A percentile compares a stretch with the other conserved stretches of the same genome.
These are phyloP conservation scores for Dugesia japonica DNA, from an alignment of 2,888 invertebrate species.

Conservation along the genomic window DNA sequence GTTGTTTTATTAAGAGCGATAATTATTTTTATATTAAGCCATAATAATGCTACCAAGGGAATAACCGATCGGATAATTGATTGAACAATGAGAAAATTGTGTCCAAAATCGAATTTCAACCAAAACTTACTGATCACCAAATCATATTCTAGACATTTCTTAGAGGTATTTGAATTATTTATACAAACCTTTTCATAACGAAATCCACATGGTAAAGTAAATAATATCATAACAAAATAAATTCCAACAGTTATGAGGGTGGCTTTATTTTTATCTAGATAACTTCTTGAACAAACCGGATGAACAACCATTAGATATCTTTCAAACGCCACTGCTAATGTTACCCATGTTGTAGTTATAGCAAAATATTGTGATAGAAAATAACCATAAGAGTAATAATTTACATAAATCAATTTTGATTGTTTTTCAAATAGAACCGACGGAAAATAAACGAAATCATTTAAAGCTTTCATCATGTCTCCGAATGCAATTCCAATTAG, in stretches of 20 bases:
- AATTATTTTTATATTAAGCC: conserved; percentile 42
- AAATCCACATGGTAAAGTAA: conserved; percentile 42
- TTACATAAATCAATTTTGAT: conserved; percentile 25
- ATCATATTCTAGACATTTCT: conserved; percentile 37
- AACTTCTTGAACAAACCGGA: conserved; percentile 39
- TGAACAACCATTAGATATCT: conserved; percentile 42
- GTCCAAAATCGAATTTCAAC: conserved; percentile 40
- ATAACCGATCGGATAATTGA: conserved; percentile 42
- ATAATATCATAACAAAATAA: conserved; percentile 40
- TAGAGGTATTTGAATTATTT: not conserved
- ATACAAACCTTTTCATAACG: conserved; percentile 30
- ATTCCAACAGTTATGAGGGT: conserved; percentile 40
- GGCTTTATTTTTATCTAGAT: conserved; percentile 39
- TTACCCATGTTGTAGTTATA: conserved; percentile 42
- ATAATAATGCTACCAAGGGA: conserved; percentile 42
- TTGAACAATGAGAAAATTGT: conserved; percentile 42
- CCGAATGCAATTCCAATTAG: conserved; percentile 31
- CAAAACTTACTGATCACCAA: conserved; percentile 38
- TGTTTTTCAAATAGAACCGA: conserved; percentile 22
- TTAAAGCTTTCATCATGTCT: conserved; percentile 26
- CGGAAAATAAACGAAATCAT: conserved; percentile 34
- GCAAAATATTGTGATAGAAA: conserved; percentile 42
- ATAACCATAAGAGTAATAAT: conserved; percentile 41
- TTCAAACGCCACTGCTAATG: conserved; percentile 43
- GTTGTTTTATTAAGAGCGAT: conserved; percentile 40